phyloP scores from a whole-genome alignment of 1,140 invertebrate species.

The Calosoma granatense region DNA sequence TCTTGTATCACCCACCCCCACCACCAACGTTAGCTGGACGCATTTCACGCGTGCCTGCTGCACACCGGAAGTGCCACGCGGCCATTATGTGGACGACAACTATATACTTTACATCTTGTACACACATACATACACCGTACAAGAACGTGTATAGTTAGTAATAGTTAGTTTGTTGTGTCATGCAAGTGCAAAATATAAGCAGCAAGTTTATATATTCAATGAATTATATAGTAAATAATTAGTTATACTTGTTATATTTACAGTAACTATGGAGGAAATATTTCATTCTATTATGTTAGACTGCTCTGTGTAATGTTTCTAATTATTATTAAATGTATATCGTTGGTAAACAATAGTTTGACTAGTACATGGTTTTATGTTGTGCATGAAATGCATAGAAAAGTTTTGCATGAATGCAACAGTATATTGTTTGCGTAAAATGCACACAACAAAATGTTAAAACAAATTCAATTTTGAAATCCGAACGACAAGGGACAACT shows the following conservation, averaged over 20 bases:
- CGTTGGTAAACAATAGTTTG: constrained; percentile 1
- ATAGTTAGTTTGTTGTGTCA: no score
- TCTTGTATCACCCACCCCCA: background rate
- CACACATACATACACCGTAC: background rate
- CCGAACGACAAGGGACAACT: background rate
- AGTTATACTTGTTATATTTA: no score
- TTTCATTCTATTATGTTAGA: no score
- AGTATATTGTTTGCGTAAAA: constrained; percentile 5
- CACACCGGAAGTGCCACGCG: background rate
- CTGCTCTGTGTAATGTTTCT: no score
- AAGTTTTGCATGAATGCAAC: constrained; percentile 7
- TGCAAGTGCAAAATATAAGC: no score
- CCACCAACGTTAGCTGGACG: background rate
- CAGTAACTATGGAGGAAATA: no score
- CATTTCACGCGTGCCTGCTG: background rate
- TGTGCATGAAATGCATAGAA: background rate
- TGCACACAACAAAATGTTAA: constrained; percentile 2
- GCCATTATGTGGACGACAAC: no score
- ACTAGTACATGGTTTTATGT: background rate
- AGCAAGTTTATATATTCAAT: no score
- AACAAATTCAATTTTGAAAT: background rate
- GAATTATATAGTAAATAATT: no score
- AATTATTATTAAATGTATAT: no score
- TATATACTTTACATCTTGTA: no score
- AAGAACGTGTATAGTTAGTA: no score